Conservation (phyloP, 2,888 invertebrate species). For the Operophtera brumata region DNA sequence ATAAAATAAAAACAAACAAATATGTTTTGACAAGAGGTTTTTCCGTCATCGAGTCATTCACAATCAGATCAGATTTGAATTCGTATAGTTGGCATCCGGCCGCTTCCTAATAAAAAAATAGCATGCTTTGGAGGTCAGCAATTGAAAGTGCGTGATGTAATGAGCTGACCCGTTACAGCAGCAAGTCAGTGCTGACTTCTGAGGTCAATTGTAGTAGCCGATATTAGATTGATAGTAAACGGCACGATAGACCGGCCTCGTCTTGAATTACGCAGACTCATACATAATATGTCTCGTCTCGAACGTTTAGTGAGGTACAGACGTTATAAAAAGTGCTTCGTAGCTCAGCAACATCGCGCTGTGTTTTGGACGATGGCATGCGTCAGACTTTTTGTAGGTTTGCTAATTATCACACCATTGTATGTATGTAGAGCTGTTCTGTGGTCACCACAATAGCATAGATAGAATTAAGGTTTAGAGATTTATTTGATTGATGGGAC, state of each 20-base stretch:
- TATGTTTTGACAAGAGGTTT: background rate
- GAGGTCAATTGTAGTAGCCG: slow-evolving; percentile 45
- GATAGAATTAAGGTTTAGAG: too few relatives aligned
- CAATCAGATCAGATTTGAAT: slow-evolving; percentile 5
- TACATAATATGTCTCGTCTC: background rate
- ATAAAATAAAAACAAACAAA: too few relatives aligned
- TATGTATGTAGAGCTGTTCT: too few relatives aligned
- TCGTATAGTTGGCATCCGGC: background rate
- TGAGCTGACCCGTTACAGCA: slow-evolving; percentile 61
- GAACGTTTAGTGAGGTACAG: background rate
- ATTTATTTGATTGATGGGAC: too few relatives aligned
- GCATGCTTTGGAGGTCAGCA: slow-evolving; percentile 39
- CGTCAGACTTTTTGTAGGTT: too few relatives aligned
- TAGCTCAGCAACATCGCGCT: too few relatives aligned
- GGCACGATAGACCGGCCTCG: slow-evolving; percentile 40
- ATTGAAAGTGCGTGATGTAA: slow-evolving; percentile 73
- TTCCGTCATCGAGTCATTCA: background rate
- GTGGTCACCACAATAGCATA: too few relatives aligned
- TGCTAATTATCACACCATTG: too few relatives aligned
- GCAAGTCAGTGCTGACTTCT: slow-evolving; percentile 21
- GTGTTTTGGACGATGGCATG: too few relatives aligned
- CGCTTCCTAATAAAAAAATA: slow-evolving; percentile 18
- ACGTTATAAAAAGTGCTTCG: background rate
- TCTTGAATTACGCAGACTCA: slow-evolving; percentile 8
- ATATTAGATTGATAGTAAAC: slow-evolving; percentile 38